These are phyloP conservation scores for Saimiri boliviensis DNA, from an alignment of 2,113 vertebrate genomes.

Conservation along the genomic window DNA sequence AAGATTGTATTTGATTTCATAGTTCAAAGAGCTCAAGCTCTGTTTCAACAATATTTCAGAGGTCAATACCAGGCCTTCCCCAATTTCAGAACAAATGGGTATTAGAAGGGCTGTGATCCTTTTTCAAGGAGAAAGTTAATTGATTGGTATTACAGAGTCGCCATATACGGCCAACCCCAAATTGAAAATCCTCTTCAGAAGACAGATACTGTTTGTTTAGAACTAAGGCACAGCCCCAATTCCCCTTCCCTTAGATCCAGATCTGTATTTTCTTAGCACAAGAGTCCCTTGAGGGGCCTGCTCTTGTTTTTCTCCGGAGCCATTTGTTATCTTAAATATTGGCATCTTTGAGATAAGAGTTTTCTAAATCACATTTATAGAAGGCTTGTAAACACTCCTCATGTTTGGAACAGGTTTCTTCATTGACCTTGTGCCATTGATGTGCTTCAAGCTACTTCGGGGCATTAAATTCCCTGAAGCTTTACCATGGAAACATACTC, in stretches of 20 bases:
- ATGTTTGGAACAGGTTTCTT: slow-evolving; percentile 69
- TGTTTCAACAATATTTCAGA: slow-evolving; percentile 58
- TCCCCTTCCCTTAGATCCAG: slow-evolving; percentile 48
- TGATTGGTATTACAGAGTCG: slow-evolving; percentile 55
- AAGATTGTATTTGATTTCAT: slow-evolving; percentile 53
- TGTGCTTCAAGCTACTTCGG: slow-evolving; percentile 55
- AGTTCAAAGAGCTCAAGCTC: not conserved
- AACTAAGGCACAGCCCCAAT: not conserved
- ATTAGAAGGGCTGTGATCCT: slow-evolving; percentile 44
- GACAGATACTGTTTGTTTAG: slow-evolving; percentile 56
- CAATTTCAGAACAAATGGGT: slow-evolving; percentile 41
- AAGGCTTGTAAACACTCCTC: slow-evolving; percentile 74
- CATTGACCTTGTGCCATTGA: slow-evolving; percentile 71
- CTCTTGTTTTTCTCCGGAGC: slow-evolving; percentile 59
- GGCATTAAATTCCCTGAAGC: slow-evolving; percentile 57
- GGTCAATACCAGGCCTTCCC: slow-evolving; percentile 45
- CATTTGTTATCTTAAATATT: slow-evolving; percentile 79
- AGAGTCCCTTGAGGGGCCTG: slow-evolving; percentile 51
- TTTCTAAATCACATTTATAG: slow-evolving; percentile 78
- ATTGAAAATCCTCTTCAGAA: slow-evolving; percentile 66
- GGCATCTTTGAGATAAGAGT: slow-evolving; percentile 74
- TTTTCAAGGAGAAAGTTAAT: slow-evolving; percentile 72
- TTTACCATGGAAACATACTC: slow-evolving; percentile 67
- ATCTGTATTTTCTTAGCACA: slow-evolving; percentile 66
- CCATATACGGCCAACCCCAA: slow-evolving; percentile 23